Evolutionary conservation across 2,797 vertebrate species (phyloP).

Genomic region (Enteromius thamalakanensis): DNA sequence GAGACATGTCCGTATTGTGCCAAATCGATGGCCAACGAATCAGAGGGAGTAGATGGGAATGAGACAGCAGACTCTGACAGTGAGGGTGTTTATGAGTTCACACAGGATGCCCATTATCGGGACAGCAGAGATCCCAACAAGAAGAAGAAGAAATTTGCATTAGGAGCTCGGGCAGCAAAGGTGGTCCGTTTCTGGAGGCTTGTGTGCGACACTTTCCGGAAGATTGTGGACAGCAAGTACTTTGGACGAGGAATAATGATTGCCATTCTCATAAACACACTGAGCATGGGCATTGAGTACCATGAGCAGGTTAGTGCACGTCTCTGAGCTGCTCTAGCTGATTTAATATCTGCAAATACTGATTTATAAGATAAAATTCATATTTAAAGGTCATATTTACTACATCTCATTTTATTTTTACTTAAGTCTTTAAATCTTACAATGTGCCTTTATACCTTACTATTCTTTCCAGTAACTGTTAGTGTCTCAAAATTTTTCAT

Average conservation of each 20-base stretch:
- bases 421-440: background rate
- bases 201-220: constrained; percentile 90
- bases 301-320: constrained; percentile 84
- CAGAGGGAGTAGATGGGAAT: constrained; percentile 80
- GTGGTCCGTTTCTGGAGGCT: constrained; percentile 88
- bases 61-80: constrained; percentile 90
- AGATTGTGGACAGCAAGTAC: constrained; percentile 92
- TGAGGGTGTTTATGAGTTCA: constrained; percentile 91
- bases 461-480: background rate
- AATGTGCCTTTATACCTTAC: background rate
- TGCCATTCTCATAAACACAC: constrained; percentile 89
- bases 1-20: constrained; percentile 93
- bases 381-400: background rate
- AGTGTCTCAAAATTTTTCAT: background rate
- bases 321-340: background rate
- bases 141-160: constrained; percentile 66
- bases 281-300: constrained; percentile 92
- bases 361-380: background rate
- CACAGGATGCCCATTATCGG: constrained; percentile 86
- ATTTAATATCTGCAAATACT: background rate
- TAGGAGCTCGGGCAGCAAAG: constrained; percentile 71
- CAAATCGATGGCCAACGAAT: constrained; percentile 77
- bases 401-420: background rate
- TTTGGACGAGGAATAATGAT: constrained; percentile 92
- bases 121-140: constrained; percentile 78